Percentiles rank a stretch among this genome's conserved stretches.
phyloP scores from a whole-genome alignment of 2,113 vertebrate species.

The Neogobius melanostomus region DNA sequence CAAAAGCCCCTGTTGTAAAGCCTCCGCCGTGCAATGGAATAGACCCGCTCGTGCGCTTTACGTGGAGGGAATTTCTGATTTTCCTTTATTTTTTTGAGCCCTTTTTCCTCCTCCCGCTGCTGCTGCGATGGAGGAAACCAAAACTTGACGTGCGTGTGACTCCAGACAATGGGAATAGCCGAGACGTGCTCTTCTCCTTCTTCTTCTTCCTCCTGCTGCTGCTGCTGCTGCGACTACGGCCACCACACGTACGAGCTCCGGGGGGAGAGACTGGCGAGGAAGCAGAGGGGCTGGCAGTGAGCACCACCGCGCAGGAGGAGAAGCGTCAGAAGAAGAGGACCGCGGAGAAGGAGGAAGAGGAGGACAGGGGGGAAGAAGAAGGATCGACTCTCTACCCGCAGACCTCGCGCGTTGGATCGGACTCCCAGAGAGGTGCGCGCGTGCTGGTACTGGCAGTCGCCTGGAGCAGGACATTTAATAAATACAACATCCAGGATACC shows the following conservation, averaged over 20 bases:
- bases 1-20: constrained; percentile 13
- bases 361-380: not conserved
- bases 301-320: not conserved
- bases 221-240: constrained; percentile 52
- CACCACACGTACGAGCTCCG: constrained; percentile 72
- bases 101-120: constrained; percentile 15
- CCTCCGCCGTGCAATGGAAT: constrained; percentile 66
- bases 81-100: too few relatives aligned
- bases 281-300: too few relatives aligned
- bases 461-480: not conserved
- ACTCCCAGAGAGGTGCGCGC: constrained; percentile 18
- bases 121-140: constrained; percentile 43
- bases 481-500: not conserved
- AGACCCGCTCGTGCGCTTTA: constrained; percentile 17
- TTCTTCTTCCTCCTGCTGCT: constrained; percentile 66
- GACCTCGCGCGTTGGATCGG: constrained; percentile 58
- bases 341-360: constrained; percentile 47
- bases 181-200: constrained; percentile 66
- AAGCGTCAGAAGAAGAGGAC: constrained; percentile 17
- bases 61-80: constrained; percentile 56
- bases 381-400: constrained; percentile 64
- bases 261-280: constrained; percentile 73
- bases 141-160: constrained; percentile 66
- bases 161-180: constrained; percentile 89
- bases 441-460: too few relatives aligned